Evolutionary conservation across 1,140 invertebrate species (phyloP).

Genomic region (Panulirus ornatus): DNA sequence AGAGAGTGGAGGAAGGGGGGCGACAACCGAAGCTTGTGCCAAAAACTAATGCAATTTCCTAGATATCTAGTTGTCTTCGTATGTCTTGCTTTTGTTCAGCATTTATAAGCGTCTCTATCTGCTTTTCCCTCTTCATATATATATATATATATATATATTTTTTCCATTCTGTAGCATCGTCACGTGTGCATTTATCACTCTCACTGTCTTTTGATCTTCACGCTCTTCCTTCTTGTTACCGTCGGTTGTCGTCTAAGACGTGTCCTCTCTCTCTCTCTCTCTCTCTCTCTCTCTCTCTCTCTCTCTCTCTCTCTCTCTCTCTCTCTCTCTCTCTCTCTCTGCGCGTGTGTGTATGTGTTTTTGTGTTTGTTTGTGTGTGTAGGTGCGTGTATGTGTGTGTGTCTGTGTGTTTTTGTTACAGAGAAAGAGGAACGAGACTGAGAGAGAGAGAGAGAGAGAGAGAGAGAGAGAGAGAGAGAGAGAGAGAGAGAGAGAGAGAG

Average conservation of each 20-base stretch:
- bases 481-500: constrained; percentile 1
- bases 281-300: neutral
- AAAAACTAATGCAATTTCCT: neutral
- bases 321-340: neutral
- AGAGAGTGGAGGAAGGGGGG: neutral
- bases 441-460: constrained; percentile 47
- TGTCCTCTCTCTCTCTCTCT: neutral
- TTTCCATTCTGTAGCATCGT: neutral
- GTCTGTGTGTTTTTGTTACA: too few relatives aligned
- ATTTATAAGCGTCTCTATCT: neutral
- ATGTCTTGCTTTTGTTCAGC: neutral
- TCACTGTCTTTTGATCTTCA: too few relatives aligned
- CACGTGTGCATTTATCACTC: neutral
- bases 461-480: constrained; percentile 28
- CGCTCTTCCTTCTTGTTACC: neutral
- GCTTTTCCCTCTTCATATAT: neutral
- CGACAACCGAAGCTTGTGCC: neutral
- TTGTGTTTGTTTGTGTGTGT: neutral
- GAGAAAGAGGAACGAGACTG: constrained; percentile 7
- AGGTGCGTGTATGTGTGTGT: neutral
- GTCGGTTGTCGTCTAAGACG: neutral
- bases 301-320: constrained; percentile 21
- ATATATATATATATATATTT: too few relatives aligned
- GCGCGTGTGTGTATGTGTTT: neutral
- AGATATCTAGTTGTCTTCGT: neutral